phyloP scores from a whole-genome alignment of 2,797 vertebrate genomes.

The Schizopygopsis pylzovi region DNA sequence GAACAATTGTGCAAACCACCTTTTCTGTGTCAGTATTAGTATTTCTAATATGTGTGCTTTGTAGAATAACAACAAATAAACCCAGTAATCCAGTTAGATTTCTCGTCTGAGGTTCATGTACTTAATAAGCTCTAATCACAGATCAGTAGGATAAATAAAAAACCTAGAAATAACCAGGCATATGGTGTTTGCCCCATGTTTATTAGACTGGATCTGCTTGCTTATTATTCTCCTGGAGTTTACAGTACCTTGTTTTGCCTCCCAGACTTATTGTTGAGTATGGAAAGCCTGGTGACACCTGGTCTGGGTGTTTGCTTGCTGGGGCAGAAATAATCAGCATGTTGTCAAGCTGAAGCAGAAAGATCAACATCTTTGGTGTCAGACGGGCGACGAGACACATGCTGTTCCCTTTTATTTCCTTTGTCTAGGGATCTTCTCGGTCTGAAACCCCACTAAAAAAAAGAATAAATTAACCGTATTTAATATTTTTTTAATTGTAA shows the following conservation, averaged over 20 bases:
- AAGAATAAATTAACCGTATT: not conserved
- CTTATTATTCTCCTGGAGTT: conserved; percentile 7
- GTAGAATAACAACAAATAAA: not conserved
- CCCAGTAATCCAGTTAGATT: conserved; percentile 30
- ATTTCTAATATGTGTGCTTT: not conserved
- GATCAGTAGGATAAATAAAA: conserved; percentile 23
- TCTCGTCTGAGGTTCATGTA: conserved; percentile 4
- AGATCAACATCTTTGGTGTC: conserved; percentile 26
- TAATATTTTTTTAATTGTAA: not conserved
- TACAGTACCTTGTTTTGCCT: conserved; percentile 8
- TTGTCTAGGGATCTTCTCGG: conserved; percentile 5
- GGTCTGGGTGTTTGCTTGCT: conserved; percentile 32
- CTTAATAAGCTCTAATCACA: conserved; percentile 18
- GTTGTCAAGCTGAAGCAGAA: conserved; percentile 17
- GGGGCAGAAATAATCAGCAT: conserved; percentile 44
- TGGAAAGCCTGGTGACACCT: conserved; percentile 18
- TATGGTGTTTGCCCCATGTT: conserved; percentile 25
- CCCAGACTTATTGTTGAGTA: not conserved
- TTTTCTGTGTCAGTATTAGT: conserved; percentile 17
- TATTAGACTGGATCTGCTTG: conserved; percentile 21
- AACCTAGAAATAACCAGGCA: not conserved
- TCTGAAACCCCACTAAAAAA: not conserved
- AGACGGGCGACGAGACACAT: not conserved
- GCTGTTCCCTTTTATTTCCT: conserved; percentile 26
- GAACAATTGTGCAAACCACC: conserved; percentile 9